Percentiles rank a stretch among this genome's conserved stretches.
These are phyloP conservation scores for Myotis findleyi DNA, from an alignment of 2,797 vertebrate genomes.

Conservation along the genomic window DNA sequence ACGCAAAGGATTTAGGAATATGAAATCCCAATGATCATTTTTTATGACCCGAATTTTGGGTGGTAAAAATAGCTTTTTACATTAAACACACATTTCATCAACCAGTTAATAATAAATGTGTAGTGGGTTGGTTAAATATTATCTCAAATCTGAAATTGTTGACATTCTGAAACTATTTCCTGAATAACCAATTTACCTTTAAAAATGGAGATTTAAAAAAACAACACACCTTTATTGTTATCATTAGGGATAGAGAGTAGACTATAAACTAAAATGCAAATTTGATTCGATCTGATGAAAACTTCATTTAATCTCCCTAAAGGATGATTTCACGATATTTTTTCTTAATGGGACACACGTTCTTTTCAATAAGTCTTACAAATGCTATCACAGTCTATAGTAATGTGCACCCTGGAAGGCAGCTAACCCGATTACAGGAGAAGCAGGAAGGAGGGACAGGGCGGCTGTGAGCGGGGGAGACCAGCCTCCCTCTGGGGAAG, in stretches of 20 bases:
- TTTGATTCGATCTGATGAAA: not conserved
- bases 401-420: not conserved
- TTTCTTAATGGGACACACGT: not conserved
- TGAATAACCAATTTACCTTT: not conserved
- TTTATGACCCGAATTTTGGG: not conserved
- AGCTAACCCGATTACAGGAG: not conserved
- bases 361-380: constrained; percentile 22
- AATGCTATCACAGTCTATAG: not conserved
- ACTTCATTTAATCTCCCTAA: not conserved
- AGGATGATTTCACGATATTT: not conserved
- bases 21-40: not conserved
- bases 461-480: no score
- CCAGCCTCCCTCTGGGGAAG: not conserved
- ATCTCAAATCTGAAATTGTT: constrained; percentile 2
- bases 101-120: not conserved
- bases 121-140: not conserved
- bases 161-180: not conserved
- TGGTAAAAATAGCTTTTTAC: not conserved
- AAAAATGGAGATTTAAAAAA: not conserved
- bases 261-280: not conserved
- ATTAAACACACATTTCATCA: not conserved
- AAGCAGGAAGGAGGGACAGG: no score
- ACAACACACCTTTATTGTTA: not conserved
- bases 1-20: not conserved
- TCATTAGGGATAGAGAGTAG: not conserved